These are phyloP conservation scores for Tromatobia lineatoria DNA, from an alignment of 2,888 invertebrate genomes.

Conservation along the genomic window DNA sequence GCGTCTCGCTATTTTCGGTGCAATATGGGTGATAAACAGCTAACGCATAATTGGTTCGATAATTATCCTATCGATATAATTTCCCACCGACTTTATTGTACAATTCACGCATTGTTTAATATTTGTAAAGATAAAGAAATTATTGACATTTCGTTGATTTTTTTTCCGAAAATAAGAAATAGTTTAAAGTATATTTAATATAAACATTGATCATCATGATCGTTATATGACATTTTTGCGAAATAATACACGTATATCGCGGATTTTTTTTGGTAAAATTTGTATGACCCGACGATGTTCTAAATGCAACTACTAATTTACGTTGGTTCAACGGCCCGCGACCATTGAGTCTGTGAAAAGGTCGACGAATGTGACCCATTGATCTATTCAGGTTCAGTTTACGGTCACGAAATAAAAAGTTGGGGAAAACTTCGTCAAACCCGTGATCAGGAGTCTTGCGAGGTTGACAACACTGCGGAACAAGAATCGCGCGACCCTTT, in stretches of 20 bases:
- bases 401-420: not conserved
- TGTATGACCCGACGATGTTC: not conserved
- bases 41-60: no score
- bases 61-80: no score
- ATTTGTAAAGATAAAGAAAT: no score
- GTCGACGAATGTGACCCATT: not conserved
- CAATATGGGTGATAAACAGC: no score
- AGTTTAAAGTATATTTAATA: no score
- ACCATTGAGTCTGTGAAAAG: not conserved
- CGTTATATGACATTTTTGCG: no score
- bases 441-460: constrained; percentile 17
- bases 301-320: not conserved
- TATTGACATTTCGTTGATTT: no score
- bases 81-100: no score
- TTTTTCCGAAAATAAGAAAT: no score
- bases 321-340: not conserved
- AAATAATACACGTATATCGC: not conserved
- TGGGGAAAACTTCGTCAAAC: constrained; percentile 37
- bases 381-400: not conserved
- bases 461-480: not conserved
- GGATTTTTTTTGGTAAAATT: not conserved
- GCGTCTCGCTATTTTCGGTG: no score
- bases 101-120: no score
- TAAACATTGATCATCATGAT: no score
- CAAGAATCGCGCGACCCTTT: constrained; percentile 1